Base-by-base conservation (phyloP, 2,113 vertebrate species). In the Caranx ignobilis region DNA sequence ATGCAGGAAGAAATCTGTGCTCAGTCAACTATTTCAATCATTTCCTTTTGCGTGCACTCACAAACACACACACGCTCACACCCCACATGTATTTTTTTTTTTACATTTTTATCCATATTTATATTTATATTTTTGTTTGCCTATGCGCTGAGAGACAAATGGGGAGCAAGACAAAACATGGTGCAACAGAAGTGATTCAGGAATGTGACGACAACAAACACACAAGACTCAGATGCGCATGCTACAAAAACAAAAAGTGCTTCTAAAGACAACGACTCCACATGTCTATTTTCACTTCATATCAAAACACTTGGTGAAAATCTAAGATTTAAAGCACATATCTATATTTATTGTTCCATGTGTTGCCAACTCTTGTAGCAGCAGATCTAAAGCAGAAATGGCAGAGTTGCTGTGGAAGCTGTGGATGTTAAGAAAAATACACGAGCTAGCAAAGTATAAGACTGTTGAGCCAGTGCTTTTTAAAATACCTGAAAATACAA, bases 131-230 rank as follows among this genome's bases (percentile, higher is more conserved):
- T 4, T 47, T 12, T 56, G 39, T 41, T 37, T 37, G 7, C 26
- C 26, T 26, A 26, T 26, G 41, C 64, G 37, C 21, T 35, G 37
- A 65, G 52, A 72, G 61, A 88, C 72, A 77, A 77, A 92, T 87
- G 82, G 84, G 63, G 32, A 77, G 79, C 90, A 90, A 90, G 75
- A 91, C 89, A 67, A 86, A 89, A 54, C 71, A 86, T 84, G 80
- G 63, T 83, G 83, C 79, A 82, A 77, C 35, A 78, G 31, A 81
- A 12, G 77, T 79, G 72, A 86, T 47, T 75, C 34, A 78, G 79
- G 82, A 61, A 83, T 75, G 73, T 75, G 48, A 83, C 77, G 45
- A 86, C 71, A 43, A 18, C 71, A 66, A 82, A 67, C 39, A 86
- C 54, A 81, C 77, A 77, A 71, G 39, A 78, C 77, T 73, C 31